A percentile compares a stretch with the other conserved stretches of the same genome.
Conservation (phyloP, 2,797 vertebrate genomes). For the Denticeps clupeoides region DNA sequence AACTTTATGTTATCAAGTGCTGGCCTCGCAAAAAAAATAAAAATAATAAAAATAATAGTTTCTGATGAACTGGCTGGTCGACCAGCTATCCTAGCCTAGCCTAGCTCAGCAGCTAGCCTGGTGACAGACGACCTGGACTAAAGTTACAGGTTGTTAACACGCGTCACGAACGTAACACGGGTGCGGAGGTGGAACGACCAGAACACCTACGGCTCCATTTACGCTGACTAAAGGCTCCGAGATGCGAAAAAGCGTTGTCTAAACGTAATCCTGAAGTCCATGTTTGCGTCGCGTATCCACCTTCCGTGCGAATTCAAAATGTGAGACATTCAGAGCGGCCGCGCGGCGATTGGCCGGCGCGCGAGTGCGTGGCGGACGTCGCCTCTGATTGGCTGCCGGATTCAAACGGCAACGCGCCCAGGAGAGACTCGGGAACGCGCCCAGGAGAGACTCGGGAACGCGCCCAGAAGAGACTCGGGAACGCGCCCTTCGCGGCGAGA, state of each 20-base stretch:
- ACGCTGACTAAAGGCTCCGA: too few species aligned
- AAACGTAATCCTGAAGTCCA: conserved; percentile 16
- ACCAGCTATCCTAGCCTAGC: conserved; percentile 17
- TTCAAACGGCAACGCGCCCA: conserved; percentile 48
- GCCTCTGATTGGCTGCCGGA: conserved; percentile 50
- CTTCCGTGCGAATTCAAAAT: conserved; percentile 57
- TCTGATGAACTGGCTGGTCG: conserved; percentile 16
- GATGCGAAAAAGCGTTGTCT: background rate
- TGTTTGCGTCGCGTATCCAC: background rate
- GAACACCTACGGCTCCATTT: too few species aligned
- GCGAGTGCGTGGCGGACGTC: conserved; percentile 7
- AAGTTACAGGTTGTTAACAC: background rate
- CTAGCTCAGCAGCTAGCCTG: conserved; percentile 16
- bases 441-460: conserved; percentile 14
- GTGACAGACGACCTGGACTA: background rate
- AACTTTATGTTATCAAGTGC: too few species aligned
- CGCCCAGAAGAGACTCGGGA: conserved; percentile 13
- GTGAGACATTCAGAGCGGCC: conserved; percentile 30
- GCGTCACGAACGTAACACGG: too few species aligned
- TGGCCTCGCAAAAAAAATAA: too few species aligned
- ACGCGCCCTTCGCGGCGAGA: too few species aligned
- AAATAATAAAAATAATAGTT: background rate
- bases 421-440: conserved; percentile 21
- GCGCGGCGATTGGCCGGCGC: conserved; percentile 48
- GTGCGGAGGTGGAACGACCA: too few species aligned